Conservation (phyloP, 2,797 vertebrate genomes). For the Falco berigora region DNA sequence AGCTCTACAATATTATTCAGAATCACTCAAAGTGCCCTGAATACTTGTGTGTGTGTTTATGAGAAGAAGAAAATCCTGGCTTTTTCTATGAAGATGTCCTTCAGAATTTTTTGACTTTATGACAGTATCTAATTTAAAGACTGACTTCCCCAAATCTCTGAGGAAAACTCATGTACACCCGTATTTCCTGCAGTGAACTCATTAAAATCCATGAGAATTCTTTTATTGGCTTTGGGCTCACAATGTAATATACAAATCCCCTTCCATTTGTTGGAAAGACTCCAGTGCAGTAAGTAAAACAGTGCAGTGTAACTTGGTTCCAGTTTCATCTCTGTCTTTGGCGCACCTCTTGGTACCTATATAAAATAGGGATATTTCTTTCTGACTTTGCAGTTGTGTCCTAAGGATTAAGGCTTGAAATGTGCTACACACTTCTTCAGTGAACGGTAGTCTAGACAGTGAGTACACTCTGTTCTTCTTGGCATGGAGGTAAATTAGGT, state of each 20-base stretch:
- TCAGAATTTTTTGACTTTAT: background rate
- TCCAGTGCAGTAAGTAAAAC: background rate
- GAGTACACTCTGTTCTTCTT: background rate
- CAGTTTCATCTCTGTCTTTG: background rate
- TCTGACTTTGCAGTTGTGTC: background rate
- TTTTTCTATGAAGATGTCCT: background rate
- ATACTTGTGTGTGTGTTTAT: background rate
- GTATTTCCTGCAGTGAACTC: background rate
- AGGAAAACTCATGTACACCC: background rate
- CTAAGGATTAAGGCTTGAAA: background rate
- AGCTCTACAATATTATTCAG: background rate
- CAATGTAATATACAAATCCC: background rate
- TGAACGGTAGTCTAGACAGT: background rate
- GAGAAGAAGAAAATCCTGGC: background rate
- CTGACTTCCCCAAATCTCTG: background rate
- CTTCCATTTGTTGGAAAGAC: background rate
- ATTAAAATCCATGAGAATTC: background rate
- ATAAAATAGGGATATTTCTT: background rate
- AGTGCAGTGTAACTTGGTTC: background rate
- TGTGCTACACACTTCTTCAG: accelerated
- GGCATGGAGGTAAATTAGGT: background rate
- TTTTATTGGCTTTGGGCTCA: background rate
- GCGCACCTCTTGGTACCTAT: background rate
- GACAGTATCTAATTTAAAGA: background rate
- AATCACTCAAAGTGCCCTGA: background rate